phyloP scores from a whole-genome alignment of 2,113 vertebrate genomes.

The Noctilio leporinus region DNA sequence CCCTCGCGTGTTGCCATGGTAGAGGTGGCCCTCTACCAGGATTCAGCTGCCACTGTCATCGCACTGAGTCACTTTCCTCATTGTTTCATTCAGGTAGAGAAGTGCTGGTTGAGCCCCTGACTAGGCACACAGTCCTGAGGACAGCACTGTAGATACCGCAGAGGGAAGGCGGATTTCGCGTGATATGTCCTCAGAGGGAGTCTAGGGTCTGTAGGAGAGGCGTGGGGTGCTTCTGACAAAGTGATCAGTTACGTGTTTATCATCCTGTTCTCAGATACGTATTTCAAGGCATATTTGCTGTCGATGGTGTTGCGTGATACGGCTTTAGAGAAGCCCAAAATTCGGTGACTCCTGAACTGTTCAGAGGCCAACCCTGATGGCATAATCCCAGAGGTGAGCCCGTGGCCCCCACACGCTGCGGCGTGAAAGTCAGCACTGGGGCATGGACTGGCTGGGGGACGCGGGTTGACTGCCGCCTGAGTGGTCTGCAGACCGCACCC shows the following conservation, averaged over 20 bases:
- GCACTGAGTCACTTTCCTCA: not conserved
- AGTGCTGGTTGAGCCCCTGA: not conserved
- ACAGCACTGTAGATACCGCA: not conserved
- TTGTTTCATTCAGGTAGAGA: constrained; percentile 30
- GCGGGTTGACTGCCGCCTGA: not conserved
- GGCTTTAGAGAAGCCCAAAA: not conserved
- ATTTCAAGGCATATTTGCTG: not conserved
- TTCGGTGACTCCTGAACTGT: not conserved
- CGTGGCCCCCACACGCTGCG: not conserved
- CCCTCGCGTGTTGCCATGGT: not conserved
- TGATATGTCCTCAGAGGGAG: not conserved
- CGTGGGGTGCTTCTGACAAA: not conserved
- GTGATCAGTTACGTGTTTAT: not conserved
- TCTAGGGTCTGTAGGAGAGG: not conserved
- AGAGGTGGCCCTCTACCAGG: not conserved
- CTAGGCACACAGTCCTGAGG: not conserved
- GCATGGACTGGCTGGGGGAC: not conserved
- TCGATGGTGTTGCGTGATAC: not conserved
- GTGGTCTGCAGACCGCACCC: not conserved
- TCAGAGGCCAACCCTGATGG: not conserved
- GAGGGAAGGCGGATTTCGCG: not conserved
- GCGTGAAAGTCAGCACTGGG: not conserved
- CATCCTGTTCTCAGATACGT: not conserved
- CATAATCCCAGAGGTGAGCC: not conserved
- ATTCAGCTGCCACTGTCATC: not conserved